Conservation (phyloP, 2,113 vertebrate genomes). For the Callospermophilus lateralis region DNA sequence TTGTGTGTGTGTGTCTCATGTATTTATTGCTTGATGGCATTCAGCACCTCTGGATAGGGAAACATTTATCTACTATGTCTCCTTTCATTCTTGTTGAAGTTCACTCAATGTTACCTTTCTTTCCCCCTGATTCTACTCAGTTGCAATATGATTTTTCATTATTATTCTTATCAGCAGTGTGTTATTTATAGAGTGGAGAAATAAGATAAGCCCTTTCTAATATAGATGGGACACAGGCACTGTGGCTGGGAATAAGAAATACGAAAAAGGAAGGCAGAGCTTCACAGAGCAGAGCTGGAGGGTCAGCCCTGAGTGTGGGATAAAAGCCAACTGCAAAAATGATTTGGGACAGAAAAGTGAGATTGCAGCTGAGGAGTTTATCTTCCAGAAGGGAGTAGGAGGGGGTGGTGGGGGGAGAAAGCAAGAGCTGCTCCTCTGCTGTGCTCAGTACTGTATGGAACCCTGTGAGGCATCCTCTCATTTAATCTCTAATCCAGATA, state of each 20-base stretch:
- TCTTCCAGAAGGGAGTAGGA: no score
- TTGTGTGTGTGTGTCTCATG: constrained; percentile 60
- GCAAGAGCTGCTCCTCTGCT: no score
- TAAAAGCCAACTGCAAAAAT: background rate
- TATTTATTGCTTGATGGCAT: constrained; percentile 82
- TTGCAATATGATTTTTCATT: constrained; percentile 75
- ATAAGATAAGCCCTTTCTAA: constrained; percentile 71
- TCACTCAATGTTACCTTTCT: constrained; percentile 79
- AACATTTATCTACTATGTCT: constrained; percentile 79
- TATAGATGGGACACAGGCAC: background rate
- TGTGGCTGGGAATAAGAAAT: constrained; percentile 43
- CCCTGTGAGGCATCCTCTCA: background rate
- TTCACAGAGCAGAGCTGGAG: background rate
- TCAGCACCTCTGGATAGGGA: constrained; percentile 83
- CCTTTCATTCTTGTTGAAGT: constrained; percentile 61
- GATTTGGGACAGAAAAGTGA: background rate
- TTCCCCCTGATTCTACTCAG: constrained; percentile 66
- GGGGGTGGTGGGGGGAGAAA: no score
- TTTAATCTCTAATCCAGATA: background rate
- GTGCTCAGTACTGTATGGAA: background rate
- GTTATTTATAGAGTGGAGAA: constrained; percentile 75
- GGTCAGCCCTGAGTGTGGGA: background rate
- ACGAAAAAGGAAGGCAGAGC: background rate
- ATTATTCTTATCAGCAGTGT: constrained; percentile 75
- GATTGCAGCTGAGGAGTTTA: background rate